Percentiles rank a stretch among this genome's conserved stretches.
phyloP scores from a whole-genome alignment of 2,113 vertebrate genomes.

The Calyptommatus sinebrachiatus region DNA sequence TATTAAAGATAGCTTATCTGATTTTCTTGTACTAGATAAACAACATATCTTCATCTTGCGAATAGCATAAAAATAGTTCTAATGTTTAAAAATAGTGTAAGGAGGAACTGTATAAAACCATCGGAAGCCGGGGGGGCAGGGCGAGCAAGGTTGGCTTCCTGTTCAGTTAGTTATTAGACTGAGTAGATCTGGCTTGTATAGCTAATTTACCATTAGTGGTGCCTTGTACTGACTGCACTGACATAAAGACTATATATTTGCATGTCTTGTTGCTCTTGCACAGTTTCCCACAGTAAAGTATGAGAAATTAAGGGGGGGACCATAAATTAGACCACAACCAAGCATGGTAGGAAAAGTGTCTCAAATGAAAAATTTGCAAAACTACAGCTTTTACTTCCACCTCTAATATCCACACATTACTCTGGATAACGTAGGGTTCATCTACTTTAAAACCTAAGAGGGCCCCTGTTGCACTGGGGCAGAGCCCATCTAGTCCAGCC shows the following conservation, averaged over 20 bases:
- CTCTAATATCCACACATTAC: neutral
- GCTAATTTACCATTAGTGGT: neutral
- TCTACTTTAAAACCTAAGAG: too few relatives aligned
- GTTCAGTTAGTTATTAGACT: neutral
- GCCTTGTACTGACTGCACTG: neutral
- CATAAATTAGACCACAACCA: too few relatives aligned
- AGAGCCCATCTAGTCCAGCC: too few relatives aligned
- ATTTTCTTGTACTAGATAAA: constrained; percentile 10
- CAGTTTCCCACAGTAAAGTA: neutral
- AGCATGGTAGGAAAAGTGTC: too few relatives aligned
- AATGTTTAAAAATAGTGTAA: neutral
- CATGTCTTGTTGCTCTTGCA: neutral
- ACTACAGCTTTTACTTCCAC: neutral
- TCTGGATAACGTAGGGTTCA: too few relatives aligned
- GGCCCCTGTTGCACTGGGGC: too few relatives aligned
- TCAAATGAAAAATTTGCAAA: too few relatives aligned
- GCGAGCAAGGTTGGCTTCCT: constrained; percentile 24
- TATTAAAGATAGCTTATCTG: neutral
- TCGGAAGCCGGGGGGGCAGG: neutral
- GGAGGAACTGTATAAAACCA: neutral
- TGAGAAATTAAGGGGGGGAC: neutral
- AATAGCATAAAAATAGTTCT: constrained; percentile 1
- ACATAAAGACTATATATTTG: neutral
- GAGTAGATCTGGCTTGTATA: neutral
- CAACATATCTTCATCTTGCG: constrained; percentile 1